Conservation (phyloP, 2,797 vertebrate species). For the Setipinna tenuifilis region DNA sequence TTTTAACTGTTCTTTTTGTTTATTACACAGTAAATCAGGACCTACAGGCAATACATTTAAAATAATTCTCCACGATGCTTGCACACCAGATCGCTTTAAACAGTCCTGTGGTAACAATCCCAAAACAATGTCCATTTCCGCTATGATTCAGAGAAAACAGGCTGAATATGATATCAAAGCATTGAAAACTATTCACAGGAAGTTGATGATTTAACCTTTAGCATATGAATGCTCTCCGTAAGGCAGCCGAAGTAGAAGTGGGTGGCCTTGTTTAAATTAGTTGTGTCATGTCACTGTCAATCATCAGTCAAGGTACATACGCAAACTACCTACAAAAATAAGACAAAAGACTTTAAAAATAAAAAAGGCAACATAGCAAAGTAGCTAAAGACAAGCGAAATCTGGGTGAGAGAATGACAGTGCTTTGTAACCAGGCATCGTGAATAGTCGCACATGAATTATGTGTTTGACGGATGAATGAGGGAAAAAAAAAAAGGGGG, state of each 20-base stretch:
- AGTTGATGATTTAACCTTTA: not conserved
- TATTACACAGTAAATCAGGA: not conserved
- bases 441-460: not conserved
- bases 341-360: not conserved
- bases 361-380: slow-evolving; percentile 7
- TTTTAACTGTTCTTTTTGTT: not conserved
- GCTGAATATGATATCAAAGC: slow-evolving; percentile 12
- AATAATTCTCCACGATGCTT: slow-evolving; percentile 21
- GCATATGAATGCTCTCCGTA: not conserved
- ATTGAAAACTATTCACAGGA: slow-evolving; percentile 19
- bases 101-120: not conserved
- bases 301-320: not conserved
- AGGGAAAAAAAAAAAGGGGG: not conserved
- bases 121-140: not conserved
- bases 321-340: slow-evolving; percentile 21
- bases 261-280: slow-evolving; percentile 4
- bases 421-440: not conserved
- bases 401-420: not conserved
- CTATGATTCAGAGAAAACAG: slow-evolving; percentile 5
- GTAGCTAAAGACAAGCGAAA: slow-evolving; percentile 1
- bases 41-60: not conserved
- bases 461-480: not conserved
- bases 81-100: not conserved
- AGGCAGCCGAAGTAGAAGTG: not conserved
- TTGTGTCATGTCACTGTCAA: not conserved